Conservation (phyloP, 1,140 invertebrate genomes). For the Trachymyrmex cornetzi region DNA sequence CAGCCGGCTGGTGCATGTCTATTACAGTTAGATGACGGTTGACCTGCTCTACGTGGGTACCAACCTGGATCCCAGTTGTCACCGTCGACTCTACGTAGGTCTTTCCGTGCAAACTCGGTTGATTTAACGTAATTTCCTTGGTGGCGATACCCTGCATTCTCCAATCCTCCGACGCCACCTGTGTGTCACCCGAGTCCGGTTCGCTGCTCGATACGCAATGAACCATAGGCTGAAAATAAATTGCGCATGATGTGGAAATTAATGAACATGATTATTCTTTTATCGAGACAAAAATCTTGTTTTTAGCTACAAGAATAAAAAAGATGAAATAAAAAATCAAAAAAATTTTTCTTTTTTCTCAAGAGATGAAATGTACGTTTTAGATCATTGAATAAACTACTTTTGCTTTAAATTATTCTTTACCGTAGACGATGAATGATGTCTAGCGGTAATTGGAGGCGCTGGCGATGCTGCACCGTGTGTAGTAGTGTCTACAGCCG, state of each 20-base stretch:
- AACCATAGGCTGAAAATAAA: constrained; percentile 90
- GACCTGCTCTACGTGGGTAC: constrained; percentile 84
- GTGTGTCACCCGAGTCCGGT: constrained; percentile 89
- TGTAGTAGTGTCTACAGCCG: constrained; percentile 86
- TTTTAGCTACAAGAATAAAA: constrained; percentile 7
- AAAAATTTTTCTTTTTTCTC: background rate
- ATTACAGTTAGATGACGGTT: constrained; percentile 84
- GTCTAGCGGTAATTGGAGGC: constrained; percentile 85
- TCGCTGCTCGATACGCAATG: constrained; percentile 95
- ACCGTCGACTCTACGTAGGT: constrained; percentile 87
- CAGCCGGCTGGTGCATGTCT: constrained; percentile 85
- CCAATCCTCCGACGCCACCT: constrained; percentile 84
- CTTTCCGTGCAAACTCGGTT: constrained; percentile 81
- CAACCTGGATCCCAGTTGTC: constrained; percentile 87
- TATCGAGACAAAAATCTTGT: background rate
- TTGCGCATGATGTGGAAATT: background rate
- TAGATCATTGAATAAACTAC: background rate
- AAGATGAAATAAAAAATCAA: background rate
- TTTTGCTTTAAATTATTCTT: constrained; percentile 57
- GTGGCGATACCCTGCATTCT: constrained; percentile 82
- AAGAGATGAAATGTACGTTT: background rate
- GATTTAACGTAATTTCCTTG: constrained; percentile 82
- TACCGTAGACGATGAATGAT: constrained; percentile 87
- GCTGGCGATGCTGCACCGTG: constrained; percentile 87
- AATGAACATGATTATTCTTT: background rate